Base-by-base conservation (phyloP, 2,888 invertebrate genomes). In the Latheticus oryzae region DNA sequence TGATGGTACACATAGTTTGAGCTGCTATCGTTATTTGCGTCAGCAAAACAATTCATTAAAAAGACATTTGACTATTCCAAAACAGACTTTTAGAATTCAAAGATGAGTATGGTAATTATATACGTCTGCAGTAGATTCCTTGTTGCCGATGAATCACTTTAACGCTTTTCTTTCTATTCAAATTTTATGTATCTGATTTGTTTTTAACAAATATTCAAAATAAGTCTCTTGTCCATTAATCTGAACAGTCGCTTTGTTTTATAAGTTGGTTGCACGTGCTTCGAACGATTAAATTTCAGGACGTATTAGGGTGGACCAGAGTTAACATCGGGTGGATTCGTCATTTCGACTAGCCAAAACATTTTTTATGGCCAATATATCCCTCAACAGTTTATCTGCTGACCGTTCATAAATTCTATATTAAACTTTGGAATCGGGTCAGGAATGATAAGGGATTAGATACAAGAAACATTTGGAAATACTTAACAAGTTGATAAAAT, bases 361-460 rank as follows among this genome's bases (percentile, higher is more conserved):
- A 48, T 48, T 48, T 48, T 48, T 48, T 48, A 35, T 24, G 33
- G 48, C 8, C 48, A 23, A 48, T 35, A 24, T 47, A 33, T 48
- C 48, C 48, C 48, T 42, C 21, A 33, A 35, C 21, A 17, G 33
- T 48, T 48, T 33, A 33, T 33, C 23, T 35, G 48, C 48, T 48
- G 48, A 48, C 48, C 48, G 48, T 48, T 35, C 35, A 26, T 48
- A 35, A 35, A 48, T 48, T 33, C 33, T 16, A 16, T 48, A 48
- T 33, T 48, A 48, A 35, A 48, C 35, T 48, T 48, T 35, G 35
- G 48, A 48, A 48, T 48, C 35, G 26, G 23, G 50, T 50, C 38
- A 50, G 35, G 24, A 21, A 33, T 37, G 37, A 50, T 38, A 38
- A 50, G 28, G 37, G 19, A 50, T 28, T 13, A 24, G 26, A 42